phyloP scores from a whole-genome alignment of 2,888 invertebrate species.

The Fragum sueziense region DNA sequence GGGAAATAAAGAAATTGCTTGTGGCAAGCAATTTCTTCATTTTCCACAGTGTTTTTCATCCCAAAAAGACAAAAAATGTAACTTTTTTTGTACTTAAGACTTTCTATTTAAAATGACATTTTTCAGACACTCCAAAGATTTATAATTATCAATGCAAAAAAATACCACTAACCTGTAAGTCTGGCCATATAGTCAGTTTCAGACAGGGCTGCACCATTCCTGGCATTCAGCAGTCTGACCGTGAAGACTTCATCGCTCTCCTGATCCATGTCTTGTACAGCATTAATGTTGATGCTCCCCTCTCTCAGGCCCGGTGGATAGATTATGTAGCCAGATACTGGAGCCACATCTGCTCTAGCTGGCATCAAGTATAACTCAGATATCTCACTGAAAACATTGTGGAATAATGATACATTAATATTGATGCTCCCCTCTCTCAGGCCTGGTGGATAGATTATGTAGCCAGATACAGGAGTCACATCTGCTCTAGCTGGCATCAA shows the following conservation, averaged over 20 bases:
- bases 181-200: slow-evolving; percentile 67
- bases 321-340: slow-evolving; percentile 76
- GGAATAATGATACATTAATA: no score
- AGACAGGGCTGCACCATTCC: slow-evolving; percentile 77
- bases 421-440: slow-evolving; percentile 57
- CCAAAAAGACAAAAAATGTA: no score
- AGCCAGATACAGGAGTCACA: slow-evolving; percentile 77
- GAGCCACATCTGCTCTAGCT: slow-evolving; percentile 71
- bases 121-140: no score
- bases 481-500: slow-evolving; percentile 71
- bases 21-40: no score
- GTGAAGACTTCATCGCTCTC: slow-evolving; percentile 79
- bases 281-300: slow-evolving; percentile 63
- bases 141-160: no score
- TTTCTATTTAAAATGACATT: no score
- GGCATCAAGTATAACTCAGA: slow-evolving; percentile 72
- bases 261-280: slow-evolving; percentile 77
- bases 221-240: slow-evolving; percentile 73
- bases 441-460: slow-evolving; percentile 68
- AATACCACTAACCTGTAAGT: slow-evolving; percentile 72
- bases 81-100: no score
- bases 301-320: slow-evolving; percentile 63
- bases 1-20: no score
- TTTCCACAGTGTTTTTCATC: no score
- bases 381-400: slow-evolving; percentile 74